A percentile compares a stretch with the other conserved stretches of the same genome.
Conservation (phyloP, 2,888 invertebrate genomes). For the Ichneumoninae sp. region DNA sequence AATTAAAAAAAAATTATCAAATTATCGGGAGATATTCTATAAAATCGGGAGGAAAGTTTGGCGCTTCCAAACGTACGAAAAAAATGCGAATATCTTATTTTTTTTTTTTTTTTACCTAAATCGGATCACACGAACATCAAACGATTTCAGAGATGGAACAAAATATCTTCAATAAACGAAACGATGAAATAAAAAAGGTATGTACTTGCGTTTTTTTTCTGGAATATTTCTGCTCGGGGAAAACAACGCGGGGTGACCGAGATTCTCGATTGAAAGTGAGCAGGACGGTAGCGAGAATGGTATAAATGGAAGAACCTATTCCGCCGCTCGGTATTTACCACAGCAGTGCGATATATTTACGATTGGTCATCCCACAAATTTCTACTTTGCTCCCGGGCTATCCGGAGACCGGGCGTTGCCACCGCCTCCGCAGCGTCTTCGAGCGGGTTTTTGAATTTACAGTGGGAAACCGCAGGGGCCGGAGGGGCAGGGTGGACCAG, state of each 20-base stretch:
- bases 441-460: slow-evolving; percentile 59
- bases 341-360: slow-evolving; percentile 37
- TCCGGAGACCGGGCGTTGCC: slow-evolving; percentile 13
- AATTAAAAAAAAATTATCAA: no score
- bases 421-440: slow-evolving; percentile 30
- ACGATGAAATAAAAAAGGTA: background rate
- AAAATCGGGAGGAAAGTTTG: background rate
- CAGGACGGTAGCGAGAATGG: background rate
- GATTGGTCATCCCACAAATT: slow-evolving; percentile 58
- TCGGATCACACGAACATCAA: background rate
- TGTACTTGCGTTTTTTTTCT: background rate
- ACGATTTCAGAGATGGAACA: background rate
- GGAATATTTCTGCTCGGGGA: background rate
- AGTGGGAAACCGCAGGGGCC: slow-evolving; percentile 11
- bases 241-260: background rate
- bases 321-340: slow-evolving; percentile 41
- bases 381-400: slow-evolving; percentile 43
- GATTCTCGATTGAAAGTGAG: background rate
- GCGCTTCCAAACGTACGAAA: background rate
- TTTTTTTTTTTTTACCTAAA: background rate
- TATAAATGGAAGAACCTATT: slow-evolving; percentile 47
- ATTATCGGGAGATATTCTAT: background rate
- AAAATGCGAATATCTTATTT: background rate
- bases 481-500: slow-evolving; percentile 5
- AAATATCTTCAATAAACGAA: background rate